These are phyloP conservation scores for Sinodicranocentrus sp. DNA, from an alignment of 2,888 invertebrate species.

Conservation along the genomic window DNA sequence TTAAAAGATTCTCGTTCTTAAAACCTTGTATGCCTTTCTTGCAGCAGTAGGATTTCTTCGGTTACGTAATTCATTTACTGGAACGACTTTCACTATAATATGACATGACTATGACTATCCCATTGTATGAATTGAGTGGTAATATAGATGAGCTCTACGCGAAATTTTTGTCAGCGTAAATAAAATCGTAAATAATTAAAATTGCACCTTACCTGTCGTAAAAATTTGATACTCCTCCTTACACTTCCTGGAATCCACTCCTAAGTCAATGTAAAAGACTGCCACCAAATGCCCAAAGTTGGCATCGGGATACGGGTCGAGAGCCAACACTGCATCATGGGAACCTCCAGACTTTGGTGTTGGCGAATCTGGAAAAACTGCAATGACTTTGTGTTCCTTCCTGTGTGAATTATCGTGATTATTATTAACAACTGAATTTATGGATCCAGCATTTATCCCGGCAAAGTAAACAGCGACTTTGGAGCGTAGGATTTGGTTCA, in stretches of 20 bases:
- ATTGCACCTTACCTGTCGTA: constrained; percentile 78
- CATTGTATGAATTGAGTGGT: no score
- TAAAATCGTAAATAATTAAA: no score
- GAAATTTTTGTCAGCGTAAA: no score
- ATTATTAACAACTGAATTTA: neutral
- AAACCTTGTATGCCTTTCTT: no score
- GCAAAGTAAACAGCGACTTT: constrained; percentile 72
- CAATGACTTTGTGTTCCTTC: constrained; percentile 69
- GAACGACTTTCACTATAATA: no score
- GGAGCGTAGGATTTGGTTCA: constrained; percentile 60
- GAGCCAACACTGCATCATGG: constrained; percentile 79
- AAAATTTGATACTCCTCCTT: constrained; percentile 70
- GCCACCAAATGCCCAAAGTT: constrained; percentile 80
- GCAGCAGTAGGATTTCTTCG: no score
- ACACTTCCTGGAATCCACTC: constrained; percentile 66
- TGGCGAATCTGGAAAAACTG: constrained; percentile 73
- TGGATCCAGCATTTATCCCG: neutral
- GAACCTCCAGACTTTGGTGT: constrained; percentile 75
- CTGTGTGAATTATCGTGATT: constrained; percentile 33
- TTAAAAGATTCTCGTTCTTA: no score
- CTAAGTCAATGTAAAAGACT: constrained; percentile 79
- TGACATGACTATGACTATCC: no score
- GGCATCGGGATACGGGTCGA: constrained; percentile 80
- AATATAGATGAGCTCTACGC: no score
- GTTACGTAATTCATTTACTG: no score